phyloP scores from a whole-genome alignment of 2,888 invertebrate species.

The Orthonevra nobilis region DNA sequence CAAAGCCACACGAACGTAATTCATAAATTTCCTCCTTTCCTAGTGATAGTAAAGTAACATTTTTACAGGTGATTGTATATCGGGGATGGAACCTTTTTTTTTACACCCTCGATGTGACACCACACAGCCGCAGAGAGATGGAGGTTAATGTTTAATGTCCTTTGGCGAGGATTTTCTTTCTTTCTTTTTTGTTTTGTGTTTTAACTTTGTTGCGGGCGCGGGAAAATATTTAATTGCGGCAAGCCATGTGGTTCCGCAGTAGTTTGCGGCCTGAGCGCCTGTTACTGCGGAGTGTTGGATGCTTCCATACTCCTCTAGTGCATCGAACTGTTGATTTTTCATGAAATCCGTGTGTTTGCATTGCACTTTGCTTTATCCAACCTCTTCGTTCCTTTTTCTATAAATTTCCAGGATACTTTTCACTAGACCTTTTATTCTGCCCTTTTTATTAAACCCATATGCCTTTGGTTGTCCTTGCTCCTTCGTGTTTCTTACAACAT shows the following conservation, averaged over 20 bases:
- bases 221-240: slow-evolving; percentile 55
- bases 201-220: slow-evolving; percentile 23
- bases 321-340: no score
- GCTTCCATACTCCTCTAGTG: no score
- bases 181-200: slow-evolving; percentile 13
- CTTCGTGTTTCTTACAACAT: no score
- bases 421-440: no score
- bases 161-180: slow-evolving; percentile 45
- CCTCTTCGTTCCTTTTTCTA: no score
- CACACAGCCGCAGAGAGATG: slow-evolving; percentile 21
- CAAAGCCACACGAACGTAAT: slow-evolving; percentile 66
- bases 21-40: slow-evolving; percentile 54
- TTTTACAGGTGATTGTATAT: slow-evolving; percentile 69
- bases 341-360: not conserved
- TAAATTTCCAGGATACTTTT: no score
- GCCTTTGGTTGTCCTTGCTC: no score
- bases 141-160: slow-evolving; percentile 66
- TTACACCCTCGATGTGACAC: no score
- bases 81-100: slow-evolving; percentile 20
- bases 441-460: no score
- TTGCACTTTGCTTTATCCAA: not conserved
- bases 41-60: slow-evolving; percentile 55
- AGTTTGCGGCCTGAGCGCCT: slow-evolving; percentile 48
- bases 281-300: slow-evolving; percentile 44
- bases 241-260: slow-evolving; percentile 46